Evolutionary conservation across 2,888 invertebrate genomes (phyloP).

Genomic region (Lymantria monacha): DNA sequence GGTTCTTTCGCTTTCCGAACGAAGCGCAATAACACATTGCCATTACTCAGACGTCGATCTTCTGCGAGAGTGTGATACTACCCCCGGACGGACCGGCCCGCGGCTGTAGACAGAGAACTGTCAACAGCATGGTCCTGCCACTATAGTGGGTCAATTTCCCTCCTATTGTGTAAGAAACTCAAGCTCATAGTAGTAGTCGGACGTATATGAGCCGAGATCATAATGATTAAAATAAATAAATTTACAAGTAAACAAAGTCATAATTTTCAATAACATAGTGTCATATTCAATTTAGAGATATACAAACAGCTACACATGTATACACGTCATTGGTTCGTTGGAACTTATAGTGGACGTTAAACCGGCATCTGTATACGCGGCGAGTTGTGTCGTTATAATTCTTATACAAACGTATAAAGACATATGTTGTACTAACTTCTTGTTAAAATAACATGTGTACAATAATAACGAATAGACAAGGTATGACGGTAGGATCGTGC

Average conservation of each 20-base stretch:
- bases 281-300: slow-evolving; percentile 1
- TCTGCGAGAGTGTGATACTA: too few relatives aligned
- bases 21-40: too few relatives aligned
- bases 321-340: slow-evolving; percentile 27
- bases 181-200: too few relatives aligned
- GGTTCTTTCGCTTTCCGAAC: too few relatives aligned
- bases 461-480: slow-evolving; percentile 44
- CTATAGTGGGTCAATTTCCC: too few relatives aligned
- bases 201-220: too few relatives aligned
- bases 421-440: slow-evolving; percentile 13
- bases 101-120: too few relatives aligned
- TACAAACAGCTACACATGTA: background rate
- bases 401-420: slow-evolving; percentile 2
- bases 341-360: slow-evolving; percentile 17
- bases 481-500: slow-evolving; percentile 39
- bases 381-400: background rate
- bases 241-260: background rate
- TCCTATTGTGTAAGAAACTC: too few relatives aligned
- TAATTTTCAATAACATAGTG: background rate
- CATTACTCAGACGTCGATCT: too few relatives aligned
- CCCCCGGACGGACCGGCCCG: too few relatives aligned
- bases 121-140: too few relatives aligned
- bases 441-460: slow-evolving; percentile 36
- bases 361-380: slow-evolving; percentile 7
- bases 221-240: background rate